Base-by-base conservation (phyloP, 2,113 vertebrate genomes). In the Oncorhynchus masou region DNA sequence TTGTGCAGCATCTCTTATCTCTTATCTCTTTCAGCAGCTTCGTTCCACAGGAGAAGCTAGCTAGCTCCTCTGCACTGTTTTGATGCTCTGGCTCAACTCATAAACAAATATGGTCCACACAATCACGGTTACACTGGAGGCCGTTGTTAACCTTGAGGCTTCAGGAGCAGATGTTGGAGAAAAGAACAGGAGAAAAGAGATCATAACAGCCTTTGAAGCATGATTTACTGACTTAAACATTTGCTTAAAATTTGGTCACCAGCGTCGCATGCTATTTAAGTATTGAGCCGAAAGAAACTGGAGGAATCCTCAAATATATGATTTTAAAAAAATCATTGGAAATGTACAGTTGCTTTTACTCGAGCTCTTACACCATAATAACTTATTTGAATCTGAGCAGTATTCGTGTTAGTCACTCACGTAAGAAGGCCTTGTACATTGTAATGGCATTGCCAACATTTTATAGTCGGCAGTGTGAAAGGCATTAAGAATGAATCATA, bases 31-130 rank as follows among this genome's bases (percentile, higher is more conserved):
- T 62, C 7, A 16, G n/a, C 9, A 45, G 9, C 39, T 11, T 11
- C 2, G 2, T 62, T 5, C 59, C n/a, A 62, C n/a, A 24, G n/a
- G n/a, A 62, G 59, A 62, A 62, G n/a, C 25, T 29, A 67, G 65
- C 25, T 67, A 29, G 24, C 29, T 34, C 6, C 19, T 39, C 29
- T 19, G 31, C 51, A 54, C 76, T 74, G 80, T 87, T 87, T 84
- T 74, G 79, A 84, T 78, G 83, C 80, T 85, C 54, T 73, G 66
- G 72, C 57, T 60, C 11, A 77, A 24, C 82, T 88, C 83, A 87
- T 88, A 91, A 92, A 92, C 90, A 92, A 83, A 93, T 91, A 92
- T 92, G 91, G 83, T 89, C 74, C 20, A 62, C 85, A 91, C 85
- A 91, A 89, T 88, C 83, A 79, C 1, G 45, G 54, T 81, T 48